A percentile compares a stretch with the other conserved stretches of the same genome.
phyloP scores from a whole-genome alignment of 2,113 vertebrate genomes.

The Corvus hawaiiensis region DNA sequence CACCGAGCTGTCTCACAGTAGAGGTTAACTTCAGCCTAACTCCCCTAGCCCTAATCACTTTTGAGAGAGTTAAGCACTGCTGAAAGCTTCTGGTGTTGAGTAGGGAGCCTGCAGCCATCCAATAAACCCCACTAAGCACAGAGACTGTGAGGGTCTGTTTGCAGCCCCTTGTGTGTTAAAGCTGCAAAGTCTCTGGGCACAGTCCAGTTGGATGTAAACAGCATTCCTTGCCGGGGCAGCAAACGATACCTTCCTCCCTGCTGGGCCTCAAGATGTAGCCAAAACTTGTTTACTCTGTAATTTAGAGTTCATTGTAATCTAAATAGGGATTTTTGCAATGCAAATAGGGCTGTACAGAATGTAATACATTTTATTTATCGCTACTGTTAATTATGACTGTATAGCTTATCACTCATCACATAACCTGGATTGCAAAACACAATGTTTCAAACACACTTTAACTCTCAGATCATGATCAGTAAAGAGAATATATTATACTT shows the following conservation, averaged over 20 bases:
- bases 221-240: slow-evolving; percentile 44
- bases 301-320: slow-evolving; percentile 55
- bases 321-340: slow-evolving; percentile 51
- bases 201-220: slow-evolving; percentile 27
- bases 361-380: slow-evolving; percentile 35
- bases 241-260: slow-evolving; percentile 33
- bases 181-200: not conserved
- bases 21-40: not conserved
- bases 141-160: not conserved
- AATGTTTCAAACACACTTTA: slow-evolving; percentile 19
- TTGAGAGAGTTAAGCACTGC: not conserved
- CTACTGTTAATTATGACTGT: slow-evolving; percentile 28
- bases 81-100: not conserved
- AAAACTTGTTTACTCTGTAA: slow-evolving; percentile 56
- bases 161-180: not conserved
- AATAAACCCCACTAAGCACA: not conserved
- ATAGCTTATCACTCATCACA: slow-evolving; percentile 47
- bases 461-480: slow-evolving; percentile 39
- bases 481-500: slow-evolving; percentile 24
- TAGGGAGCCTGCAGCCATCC: not conserved
- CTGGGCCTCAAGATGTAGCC: slow-evolving; percentile 30
- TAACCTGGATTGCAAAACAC: slow-evolving; percentile 42
- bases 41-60: not conserved
- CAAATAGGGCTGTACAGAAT: slow-evolving; percentile 27
- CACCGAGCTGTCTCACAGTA: not conserved